phyloP scores from a whole-genome alignment of 2,888 invertebrate genomes.

The Aspidiotus destructor region DNA sequence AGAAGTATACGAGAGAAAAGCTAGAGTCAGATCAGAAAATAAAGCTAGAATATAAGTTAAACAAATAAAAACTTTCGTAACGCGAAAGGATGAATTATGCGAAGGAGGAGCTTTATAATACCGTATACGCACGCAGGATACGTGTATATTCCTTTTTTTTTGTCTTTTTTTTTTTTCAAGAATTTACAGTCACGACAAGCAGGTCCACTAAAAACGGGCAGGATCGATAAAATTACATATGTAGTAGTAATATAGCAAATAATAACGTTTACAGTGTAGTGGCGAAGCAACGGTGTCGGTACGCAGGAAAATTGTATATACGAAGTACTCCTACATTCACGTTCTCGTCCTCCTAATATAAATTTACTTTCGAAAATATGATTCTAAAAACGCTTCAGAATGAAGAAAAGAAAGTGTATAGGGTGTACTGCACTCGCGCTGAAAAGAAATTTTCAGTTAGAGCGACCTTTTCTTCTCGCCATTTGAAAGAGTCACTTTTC shows the following conservation, averaged over 20 bases:
- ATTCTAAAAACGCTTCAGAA: not conserved
- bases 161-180: not conserved
- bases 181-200: conserved; percentile 27
- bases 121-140: conserved; percentile 6
- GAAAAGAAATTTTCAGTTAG: conserved; percentile 1
- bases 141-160: not conserved
- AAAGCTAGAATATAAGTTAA: not conserved
- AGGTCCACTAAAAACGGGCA: conserved; percentile 18
- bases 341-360: not conserved
- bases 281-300: conserved; percentile 4
- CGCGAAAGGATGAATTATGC: conserved; percentile 28
- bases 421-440: not conserved
- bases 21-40: not conserved
- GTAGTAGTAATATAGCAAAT: conserved; percentile 29
- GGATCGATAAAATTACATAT: conserved; percentile 31
- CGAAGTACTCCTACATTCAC: not conserved
- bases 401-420: not conserved
- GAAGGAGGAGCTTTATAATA: conserved; percentile 27
- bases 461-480: not conserved
- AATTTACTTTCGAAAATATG: not conserved
- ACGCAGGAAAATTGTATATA: not conserved
- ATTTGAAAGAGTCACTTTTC: not conserved
- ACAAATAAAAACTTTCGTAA: conserved; percentile 19
- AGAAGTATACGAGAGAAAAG: not conserved
- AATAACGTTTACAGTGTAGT: conserved; percentile 27